Base-by-base conservation (phyloP, 2,888 invertebrate genomes). In the Hypselothyrea guttata region DNA sequence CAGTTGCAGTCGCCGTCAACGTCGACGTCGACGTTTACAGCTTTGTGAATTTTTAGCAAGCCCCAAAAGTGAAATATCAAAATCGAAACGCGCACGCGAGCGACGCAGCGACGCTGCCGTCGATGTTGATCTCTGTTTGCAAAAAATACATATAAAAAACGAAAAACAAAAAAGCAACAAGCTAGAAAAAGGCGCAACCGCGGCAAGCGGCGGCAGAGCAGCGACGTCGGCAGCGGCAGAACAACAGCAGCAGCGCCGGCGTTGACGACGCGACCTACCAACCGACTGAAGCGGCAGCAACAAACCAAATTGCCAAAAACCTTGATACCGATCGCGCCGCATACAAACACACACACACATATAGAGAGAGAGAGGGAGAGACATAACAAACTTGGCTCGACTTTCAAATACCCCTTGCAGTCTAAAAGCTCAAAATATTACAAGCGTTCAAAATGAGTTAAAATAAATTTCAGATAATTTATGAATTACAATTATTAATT, bases 291-390 rank as follows among this genome's bases (percentile, higher is more conserved):
- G 75, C 72, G 71, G 74, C 71, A 82, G 71, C 72, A n/a, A 76
- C 79, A 75, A 84, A 86, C 83, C 75, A 86, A 88, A 87, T 88
- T 87, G 88, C 88, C 88, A 87, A 88, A 88, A 88, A 88, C 88
- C 88, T 88, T 88, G 88, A 88, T 88, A 87, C 87, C 87, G 87
- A 88, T 88, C 88, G 81, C 76, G 63, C 48, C 72, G 67, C 71
- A 66, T 51, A 71, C 68, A 66, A 58, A 70, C 55, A 71, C 46
- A 64, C 34, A 42, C 48, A 44, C 46, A 66, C 49, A 41, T 38
- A 54, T 5, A n/a, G n/a, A n/a, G n/a, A n/a, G n/a, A n/a, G n/a
- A n/a, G n/a, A n/a, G n/a, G n/a, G n/a, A n/a, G n/a, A n/a, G n/a
- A n/a, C n/a, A n/a, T n/a, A n/a, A n/a, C n/a, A n/a, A n/a, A n/a